phyloP scores from a whole-genome alignment of 2,797 vertebrate genomes.

The Acanthornis magna region DNA sequence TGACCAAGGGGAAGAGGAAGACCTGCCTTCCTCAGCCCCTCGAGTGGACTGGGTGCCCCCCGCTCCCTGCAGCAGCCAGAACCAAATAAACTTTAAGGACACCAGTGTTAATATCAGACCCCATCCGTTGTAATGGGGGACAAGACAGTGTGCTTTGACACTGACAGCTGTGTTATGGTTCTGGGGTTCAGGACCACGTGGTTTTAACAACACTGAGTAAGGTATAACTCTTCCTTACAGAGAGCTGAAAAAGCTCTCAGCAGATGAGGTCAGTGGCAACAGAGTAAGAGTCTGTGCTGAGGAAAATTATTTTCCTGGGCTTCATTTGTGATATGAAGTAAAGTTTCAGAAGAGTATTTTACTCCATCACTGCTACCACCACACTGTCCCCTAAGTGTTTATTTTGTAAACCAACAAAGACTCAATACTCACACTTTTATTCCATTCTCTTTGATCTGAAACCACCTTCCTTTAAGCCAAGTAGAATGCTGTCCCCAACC shows the following conservation, averaged over 20 bases:
- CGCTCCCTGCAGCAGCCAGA: not conserved
- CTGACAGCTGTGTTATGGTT: not conserved
- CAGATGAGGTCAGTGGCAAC: not conserved
- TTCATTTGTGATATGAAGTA: not conserved
- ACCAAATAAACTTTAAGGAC: not conserved
- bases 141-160: not conserved
- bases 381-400: not conserved
- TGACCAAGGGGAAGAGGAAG: not conserved
- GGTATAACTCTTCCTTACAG: not conserved
- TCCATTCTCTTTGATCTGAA: not conserved
- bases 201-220: not conserved
- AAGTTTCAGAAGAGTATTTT: not conserved
- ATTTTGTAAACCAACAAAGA: not conserved
- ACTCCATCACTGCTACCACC: not conserved
- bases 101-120: not conserved
- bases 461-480: not conserved
- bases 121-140: not conserved
- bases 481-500: not conserved
- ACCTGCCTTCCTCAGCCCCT: not conserved
- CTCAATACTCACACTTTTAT: not conserved
- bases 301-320: not conserved
- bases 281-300: not conserved
- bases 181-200: not conserved
- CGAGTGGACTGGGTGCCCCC: fast-evolving
- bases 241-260: not conserved